Conservation (phyloP, 1,140 invertebrate genomes). For the Sitodiplosis mosellana region DNA sequence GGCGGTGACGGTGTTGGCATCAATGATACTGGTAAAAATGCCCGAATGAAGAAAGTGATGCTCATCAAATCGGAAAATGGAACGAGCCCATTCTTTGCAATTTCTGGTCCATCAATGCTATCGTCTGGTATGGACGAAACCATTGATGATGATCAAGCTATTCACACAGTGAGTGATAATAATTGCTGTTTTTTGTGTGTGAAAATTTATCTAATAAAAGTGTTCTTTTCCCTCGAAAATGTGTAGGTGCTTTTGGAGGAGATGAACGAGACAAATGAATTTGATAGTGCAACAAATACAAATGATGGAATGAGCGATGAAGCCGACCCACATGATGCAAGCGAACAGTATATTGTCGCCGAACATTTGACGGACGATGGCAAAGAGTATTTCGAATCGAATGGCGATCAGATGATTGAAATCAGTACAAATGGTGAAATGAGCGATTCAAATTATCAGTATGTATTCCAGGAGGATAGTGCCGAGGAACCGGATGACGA, state of each 20-base stretch:
- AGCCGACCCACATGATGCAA: background rate
- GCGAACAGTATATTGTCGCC: background rate
- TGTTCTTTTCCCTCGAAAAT: background rate
- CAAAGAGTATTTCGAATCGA: slow-evolving; percentile 1
- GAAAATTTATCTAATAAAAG: background rate
- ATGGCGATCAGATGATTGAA: background rate
- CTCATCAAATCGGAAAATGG: too few relatives aligned
- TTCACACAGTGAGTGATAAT: too few relatives aligned
- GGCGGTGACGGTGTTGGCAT: too few relatives aligned
- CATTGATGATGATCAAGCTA: too few relatives aligned
- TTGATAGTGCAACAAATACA: background rate
- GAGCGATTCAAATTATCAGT: background rate
- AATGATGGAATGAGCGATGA: background rate
- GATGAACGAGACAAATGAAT: background rate
- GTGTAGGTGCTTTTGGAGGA: background rate
- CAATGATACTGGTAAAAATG: too few relatives aligned
- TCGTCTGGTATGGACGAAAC: too few relatives aligned
- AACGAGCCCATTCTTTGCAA: too few relatives aligned
- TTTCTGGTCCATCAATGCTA: too few relatives aligned
- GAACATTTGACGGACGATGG: slow-evolving; percentile 7
- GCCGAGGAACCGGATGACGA: slow-evolving; percentile 1
- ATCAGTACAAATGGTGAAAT: background rate
- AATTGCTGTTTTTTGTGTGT: too few relatives aligned
- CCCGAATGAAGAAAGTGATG: too few relatives aligned
- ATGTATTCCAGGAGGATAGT: background rate